A percentile compares a stretch with the other conserved stretches of the same genome.
Conservation (phyloP, 1,140 invertebrate species). For the Zaprionus nigranus region DNA sequence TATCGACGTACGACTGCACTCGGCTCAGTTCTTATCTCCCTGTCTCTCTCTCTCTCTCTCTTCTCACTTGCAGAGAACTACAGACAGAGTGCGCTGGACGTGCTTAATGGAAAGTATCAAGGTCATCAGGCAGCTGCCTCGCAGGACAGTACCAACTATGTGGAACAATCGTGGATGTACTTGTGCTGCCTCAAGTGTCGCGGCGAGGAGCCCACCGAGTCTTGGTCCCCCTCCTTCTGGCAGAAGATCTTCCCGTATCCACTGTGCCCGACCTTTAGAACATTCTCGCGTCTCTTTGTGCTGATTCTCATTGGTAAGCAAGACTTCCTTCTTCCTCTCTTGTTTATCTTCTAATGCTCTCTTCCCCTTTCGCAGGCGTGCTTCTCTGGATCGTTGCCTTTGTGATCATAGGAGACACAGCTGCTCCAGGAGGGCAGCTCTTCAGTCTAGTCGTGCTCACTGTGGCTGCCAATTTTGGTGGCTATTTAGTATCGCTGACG, state of each 20-base stretch:
- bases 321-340: not conserved
- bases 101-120: constrained; percentile 67
- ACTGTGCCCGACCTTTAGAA: constrained; percentile 91
- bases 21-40: not conserved
- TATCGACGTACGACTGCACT: constrained; percentile 23
- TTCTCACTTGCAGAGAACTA: constrained; percentile 55
- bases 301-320: constrained; percentile 88
- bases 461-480: constrained; percentile 92
- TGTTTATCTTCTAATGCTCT: not conserved
- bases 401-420: constrained; percentile 89
- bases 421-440: constrained; percentile 91
- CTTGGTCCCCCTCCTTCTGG: constrained; percentile 92
- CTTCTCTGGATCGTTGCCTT: constrained; percentile 91
- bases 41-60: constrained; percentile 20
- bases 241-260: constrained; percentile 91
- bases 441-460: constrained; percentile 91
- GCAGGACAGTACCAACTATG: constrained; percentile 59
- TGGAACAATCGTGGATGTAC: constrained; percentile 83
- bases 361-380: constrained; percentile 85
- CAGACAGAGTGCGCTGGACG: constrained; percentile 65
- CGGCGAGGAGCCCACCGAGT: constrained; percentile 86
- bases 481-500: constrained; percentile 90
- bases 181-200: constrained; percentile 81
- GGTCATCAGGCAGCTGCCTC: constrained; percentile 53
- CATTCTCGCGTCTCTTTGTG: constrained; percentile 89